A percentile compares a stretch with the other conserved stretches of the same genome.
These are phyloP conservation scores for Plagiodera versicolora DNA, from an alignment of 2,888 invertebrate genomes.

Conservation along the genomic window DNA sequence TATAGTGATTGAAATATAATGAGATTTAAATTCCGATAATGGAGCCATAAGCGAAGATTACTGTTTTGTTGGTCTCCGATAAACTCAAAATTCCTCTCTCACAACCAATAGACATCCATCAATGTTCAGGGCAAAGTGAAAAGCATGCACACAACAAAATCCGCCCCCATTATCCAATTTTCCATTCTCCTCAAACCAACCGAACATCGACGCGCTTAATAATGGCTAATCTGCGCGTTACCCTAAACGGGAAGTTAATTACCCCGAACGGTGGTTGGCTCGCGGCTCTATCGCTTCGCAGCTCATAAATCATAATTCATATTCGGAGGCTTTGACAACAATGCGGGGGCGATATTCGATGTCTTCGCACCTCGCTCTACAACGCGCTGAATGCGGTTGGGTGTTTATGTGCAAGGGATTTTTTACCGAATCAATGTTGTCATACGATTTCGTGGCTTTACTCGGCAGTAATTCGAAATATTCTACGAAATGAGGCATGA, in stretches of 20 bases:
- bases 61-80: background rate
- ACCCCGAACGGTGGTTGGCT: constrained; percentile 54
- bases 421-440: no score
- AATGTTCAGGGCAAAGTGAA: background rate
- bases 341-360: constrained; percentile 40
- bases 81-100: background rate
- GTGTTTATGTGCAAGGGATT: no score
- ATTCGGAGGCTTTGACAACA: constrained; percentile 43
- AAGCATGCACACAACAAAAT: constrained; percentile 10
- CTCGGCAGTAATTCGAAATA: no score
- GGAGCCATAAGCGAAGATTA: no score
- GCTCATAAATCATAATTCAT: constrained; percentile 55
- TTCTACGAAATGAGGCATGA: no score
- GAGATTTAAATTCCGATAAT: no score
- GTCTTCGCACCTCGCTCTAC: constrained; percentile 45
- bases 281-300: constrained; percentile 43
- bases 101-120: background rate
- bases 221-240: constrained; percentile 38
- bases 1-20: no score
- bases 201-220: constrained; percentile 29
- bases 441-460: no score
- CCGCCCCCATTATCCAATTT: constrained; percentile 15
- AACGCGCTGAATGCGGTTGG: no score
- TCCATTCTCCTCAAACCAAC: constrained; percentile 18
- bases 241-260: constrained; percentile 53